A percentile compares a stretch with the other conserved stretches of the same genome.
Conservation (phyloP, 2,113 vertebrate genomes). For the Hiodon tergisus region DNA sequence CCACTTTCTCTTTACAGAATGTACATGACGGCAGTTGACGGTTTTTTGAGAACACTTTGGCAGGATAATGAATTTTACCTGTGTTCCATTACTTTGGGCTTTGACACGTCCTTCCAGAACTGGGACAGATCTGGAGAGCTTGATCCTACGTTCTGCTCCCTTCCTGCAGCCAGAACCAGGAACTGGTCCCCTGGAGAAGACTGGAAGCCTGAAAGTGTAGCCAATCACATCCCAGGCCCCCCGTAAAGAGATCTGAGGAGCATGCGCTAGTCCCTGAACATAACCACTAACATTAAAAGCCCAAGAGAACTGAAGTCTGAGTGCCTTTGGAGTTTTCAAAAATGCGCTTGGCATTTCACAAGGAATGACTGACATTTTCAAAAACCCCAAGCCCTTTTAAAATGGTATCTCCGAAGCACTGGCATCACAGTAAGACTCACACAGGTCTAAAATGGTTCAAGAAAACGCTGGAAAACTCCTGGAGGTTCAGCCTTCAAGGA, state of each 20-base stretch:
- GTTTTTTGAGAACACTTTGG: too few species aligned
- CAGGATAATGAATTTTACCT: slow-evolving; percentile 57
- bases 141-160: slow-evolving; percentile 68
- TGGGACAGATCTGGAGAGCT: slow-evolving; percentile 74
- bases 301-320: neutral
- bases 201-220: slow-evolving; percentile 70
- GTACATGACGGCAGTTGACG: too few species aligned
- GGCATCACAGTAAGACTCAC: neutral
- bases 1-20: too few species aligned
- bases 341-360: too few species aligned
- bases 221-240: neutral
- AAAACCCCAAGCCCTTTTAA: too few species aligned
- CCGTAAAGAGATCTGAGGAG: too few species aligned
- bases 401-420: too few species aligned
- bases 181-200: slow-evolving; percentile 91
- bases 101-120: slow-evolving; percentile 93
- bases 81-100: slow-evolving; percentile 86
- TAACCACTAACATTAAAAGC: too few species aligned
- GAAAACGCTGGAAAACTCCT: neutral
- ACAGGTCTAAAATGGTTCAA: neutral
- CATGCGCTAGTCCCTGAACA: too few species aligned
- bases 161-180: slow-evolving; percentile 94
- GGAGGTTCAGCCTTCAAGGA: neutral
- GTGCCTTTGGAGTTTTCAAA: neutral
- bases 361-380: too few species aligned